Percentiles rank a stretch among this genome's conserved stretches.
These are phyloP conservation scores for Sceloporus tristichus DNA, from an alignment of 2,113 vertebrate species.

Conservation along the genomic window DNA sequence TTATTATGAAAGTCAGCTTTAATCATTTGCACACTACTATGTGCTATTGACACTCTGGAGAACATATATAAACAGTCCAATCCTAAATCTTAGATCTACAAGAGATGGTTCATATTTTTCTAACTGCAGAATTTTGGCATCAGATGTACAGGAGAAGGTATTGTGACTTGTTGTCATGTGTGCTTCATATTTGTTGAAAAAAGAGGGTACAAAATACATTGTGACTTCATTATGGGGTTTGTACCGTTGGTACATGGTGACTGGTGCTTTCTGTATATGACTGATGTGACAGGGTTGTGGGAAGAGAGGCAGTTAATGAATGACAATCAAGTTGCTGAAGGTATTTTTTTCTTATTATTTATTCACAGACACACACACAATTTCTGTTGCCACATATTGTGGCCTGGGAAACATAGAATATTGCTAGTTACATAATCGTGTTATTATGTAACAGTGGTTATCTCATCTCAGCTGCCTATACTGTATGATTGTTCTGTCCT, in stretches of 20 bases:
- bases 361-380: background rate
- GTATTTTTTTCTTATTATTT: background rate
- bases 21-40: background rate
- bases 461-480: background rate
- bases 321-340: background rate
- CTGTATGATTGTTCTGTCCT: background rate
- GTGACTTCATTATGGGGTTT: background rate
- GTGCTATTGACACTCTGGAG: no score
- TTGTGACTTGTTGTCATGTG: background rate
- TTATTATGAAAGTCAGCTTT: background rate
- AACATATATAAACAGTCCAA: background rate
- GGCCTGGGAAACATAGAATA: background rate
- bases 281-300: background rate
- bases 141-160: background rate
- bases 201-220: background rate
- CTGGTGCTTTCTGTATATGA: background rate
- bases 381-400: background rate
- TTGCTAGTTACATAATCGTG: background rate
- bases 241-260: background rate
- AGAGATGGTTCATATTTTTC: background rate
- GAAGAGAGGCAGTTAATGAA: background rate
- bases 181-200: background rate
- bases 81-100: background rate
- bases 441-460: background rate
- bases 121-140: background rate